These are phyloP conservation scores for Acrocyrtus sp. DNA, from an alignment of 2,888 invertebrate species.

Conservation along the genomic window DNA sequence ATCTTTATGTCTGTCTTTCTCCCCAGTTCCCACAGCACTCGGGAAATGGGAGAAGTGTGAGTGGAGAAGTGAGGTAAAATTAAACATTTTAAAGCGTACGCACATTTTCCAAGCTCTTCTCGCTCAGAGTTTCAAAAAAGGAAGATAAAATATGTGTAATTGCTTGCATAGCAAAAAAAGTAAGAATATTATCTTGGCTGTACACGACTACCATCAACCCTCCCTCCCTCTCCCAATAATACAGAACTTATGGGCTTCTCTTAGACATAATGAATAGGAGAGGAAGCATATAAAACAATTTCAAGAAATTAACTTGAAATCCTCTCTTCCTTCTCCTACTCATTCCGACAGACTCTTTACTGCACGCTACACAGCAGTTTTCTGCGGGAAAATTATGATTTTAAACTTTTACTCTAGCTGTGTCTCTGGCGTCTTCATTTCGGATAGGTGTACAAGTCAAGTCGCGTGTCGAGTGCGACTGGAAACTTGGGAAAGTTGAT, in stretches of 20 bases:
- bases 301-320: conserved; percentile 31
- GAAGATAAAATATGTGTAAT: background rate
- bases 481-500: background rate
- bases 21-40: background rate
- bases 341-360: too few species aligned
- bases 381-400: too few species aligned
- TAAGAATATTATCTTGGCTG: background rate
- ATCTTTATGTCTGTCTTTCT: conserved; percentile 27
- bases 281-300: conserved; percentile 26
- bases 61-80: background rate
- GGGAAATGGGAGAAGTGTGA: background rate
- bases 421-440: background rate
- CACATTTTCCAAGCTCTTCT: background rate
- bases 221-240: background rate
- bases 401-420: too few species aligned
- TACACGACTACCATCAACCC: too few species aligned
- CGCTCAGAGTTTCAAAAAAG: background rate
- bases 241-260: conserved; percentile 14
- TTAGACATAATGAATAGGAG: background rate
- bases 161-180: background rate
- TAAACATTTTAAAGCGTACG: background rate
- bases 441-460: background rate
- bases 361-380: too few species aligned
- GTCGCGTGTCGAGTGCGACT: background rate
- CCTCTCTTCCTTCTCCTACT: too few species aligned